Percentiles rank a stretch among this genome's conserved stretches.
Evolutionary conservation across 2,797 vertebrate genomes (phyloP).

Genomic region (Brachyalestes nurse): DNA sequence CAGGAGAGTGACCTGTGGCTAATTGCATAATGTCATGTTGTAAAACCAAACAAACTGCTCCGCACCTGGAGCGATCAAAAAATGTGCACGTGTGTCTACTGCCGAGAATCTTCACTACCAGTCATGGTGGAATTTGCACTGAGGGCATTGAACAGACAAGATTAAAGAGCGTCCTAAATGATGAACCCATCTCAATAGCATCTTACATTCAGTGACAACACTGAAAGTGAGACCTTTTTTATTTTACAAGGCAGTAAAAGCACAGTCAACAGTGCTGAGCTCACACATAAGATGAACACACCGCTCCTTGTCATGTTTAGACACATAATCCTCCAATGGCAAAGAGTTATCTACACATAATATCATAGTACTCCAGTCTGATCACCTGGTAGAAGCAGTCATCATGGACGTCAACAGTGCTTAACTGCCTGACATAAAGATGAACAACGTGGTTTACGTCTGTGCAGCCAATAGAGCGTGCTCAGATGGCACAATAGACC

Average conservation of each 20-base stretch:
- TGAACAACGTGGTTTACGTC: slow-evolving; percentile 24
- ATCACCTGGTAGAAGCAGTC: slow-evolving; percentile 26
- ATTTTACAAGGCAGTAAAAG: slow-evolving; percentile 46
- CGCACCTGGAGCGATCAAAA: slow-evolving; percentile 48
- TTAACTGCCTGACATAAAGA: slow-evolving; percentile 31
- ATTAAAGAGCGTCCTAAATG: slow-evolving; percentile 34
- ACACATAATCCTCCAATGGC: slow-evolving; percentile 32
- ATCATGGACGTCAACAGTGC: slow-evolving; percentile 21
- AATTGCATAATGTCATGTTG: slow-evolving; percentile 47
- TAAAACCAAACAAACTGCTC: slow-evolving; percentile 29
- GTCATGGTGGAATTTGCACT: slow-evolving; percentile 17
- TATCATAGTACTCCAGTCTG: slow-evolving; percentile 22
- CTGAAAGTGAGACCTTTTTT: slow-evolving; percentile 34
- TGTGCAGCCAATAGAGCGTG: background rate
- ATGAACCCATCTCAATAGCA: slow-evolving; percentile 24
- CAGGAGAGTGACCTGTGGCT: slow-evolving; percentile 31
- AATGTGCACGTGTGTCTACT: slow-evolving; percentile 13
- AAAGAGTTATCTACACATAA: slow-evolving; percentile 30
- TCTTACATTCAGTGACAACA: slow-evolving; percentile 12
- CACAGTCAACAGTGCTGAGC: background rate
- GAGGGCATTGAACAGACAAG: background rate
- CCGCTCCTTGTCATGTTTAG: slow-evolving; percentile 23
- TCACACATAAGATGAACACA: slow-evolving; percentile 13
- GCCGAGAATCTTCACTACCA: slow-evolving; percentile 34
- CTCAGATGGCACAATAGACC: slow-evolving; percentile 42